phyloP scores from a whole-genome alignment of 1,140 invertebrate species.

The Hylyphantes graminicola region DNA sequence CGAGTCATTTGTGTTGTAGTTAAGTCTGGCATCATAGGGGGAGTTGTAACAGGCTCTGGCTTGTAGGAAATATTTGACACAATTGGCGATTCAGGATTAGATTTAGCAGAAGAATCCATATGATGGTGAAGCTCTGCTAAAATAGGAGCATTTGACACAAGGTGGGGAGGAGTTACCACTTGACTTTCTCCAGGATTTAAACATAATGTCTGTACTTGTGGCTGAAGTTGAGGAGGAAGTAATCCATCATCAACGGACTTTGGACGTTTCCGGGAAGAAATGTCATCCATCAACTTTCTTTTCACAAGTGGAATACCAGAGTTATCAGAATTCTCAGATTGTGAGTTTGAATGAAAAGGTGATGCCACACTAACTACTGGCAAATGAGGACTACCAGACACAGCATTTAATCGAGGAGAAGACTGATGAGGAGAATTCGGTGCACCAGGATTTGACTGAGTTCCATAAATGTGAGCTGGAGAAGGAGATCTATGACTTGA shows the following conservation, averaged over 20 bases:
- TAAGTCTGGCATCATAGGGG: conserved; percentile 47
- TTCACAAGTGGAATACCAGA: conserved; percentile 52
- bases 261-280: conserved; percentile 41
- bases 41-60: conserved; percentile 25
- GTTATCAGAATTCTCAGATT: conserved; percentile 2
- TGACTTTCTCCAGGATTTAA: conserved; percentile 22
- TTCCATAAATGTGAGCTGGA: conserved; percentile 53
- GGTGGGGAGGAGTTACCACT: conserved; percentile 63
- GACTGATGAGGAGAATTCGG: conserved; percentile 49
- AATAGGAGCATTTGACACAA: conserved; percentile 72
- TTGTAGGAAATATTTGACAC: conserved; percentile 42
- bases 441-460: conserved; percentile 36
- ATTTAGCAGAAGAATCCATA: conserved; percentile 3
- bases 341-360: conserved; percentile 44
- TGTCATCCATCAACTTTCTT: conserved; percentile 54
- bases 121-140: conserved; percentile 23
- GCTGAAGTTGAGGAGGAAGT: conserved; percentile 57
- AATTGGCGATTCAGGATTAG: conserved; percentile 32
- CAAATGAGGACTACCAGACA: conserved; percentile 35
- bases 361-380: conserved; percentile 18
- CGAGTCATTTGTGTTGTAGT: neutral
- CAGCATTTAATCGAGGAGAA: conserved; percentile 32
- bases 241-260: conserved; percentile 57
- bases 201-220: conserved; percentile 40
- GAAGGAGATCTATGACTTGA: conserved; percentile 57